Percentiles rank a stretch among this genome's conserved stretches.
Conservation (phyloP, 2,797 vertebrate genomes). For the Manis javanica region DNA sequence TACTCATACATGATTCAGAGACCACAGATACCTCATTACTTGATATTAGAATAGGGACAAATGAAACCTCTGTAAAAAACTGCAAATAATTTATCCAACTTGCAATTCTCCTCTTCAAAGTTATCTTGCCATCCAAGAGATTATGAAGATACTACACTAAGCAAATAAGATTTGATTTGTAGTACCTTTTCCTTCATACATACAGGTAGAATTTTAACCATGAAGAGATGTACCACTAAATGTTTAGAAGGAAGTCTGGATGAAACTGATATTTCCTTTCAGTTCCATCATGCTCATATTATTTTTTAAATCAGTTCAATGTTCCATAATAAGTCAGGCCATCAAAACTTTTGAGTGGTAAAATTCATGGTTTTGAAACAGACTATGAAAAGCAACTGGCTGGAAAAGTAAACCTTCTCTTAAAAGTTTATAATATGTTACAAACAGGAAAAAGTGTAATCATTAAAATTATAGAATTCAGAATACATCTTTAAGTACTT, state of each 20-base stretch:
- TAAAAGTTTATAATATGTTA: conserved; percentile 46
- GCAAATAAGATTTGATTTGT: background rate
- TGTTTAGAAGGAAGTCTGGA: background rate
- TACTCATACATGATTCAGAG: background rate
- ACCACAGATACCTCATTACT: background rate
- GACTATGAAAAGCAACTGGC: background rate
- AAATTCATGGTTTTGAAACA: background rate
- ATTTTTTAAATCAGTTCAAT: conserved; percentile 22
- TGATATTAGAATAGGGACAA: background rate
- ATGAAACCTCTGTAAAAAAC: background rate
- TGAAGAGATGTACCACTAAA: background rate
- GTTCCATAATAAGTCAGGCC: background rate
- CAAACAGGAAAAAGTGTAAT: background rate
- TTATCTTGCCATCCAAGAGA: background rate
- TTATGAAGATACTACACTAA: background rate
- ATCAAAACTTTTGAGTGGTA: background rate
- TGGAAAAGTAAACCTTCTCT: conserved; percentile 16
- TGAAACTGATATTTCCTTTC: background rate
- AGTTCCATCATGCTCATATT: background rate
- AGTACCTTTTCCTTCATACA: background rate
- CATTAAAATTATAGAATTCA: background rate
- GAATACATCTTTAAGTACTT: background rate
- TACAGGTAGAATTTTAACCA: background rate
- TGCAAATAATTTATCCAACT: background rate
- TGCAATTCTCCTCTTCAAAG: background rate